Percentiles rank a stretch among this genome's conserved stretches.
Evolutionary conservation across 1,140 invertebrate genomes (phyloP).

Genomic region (Spodoptera litura): DNA sequence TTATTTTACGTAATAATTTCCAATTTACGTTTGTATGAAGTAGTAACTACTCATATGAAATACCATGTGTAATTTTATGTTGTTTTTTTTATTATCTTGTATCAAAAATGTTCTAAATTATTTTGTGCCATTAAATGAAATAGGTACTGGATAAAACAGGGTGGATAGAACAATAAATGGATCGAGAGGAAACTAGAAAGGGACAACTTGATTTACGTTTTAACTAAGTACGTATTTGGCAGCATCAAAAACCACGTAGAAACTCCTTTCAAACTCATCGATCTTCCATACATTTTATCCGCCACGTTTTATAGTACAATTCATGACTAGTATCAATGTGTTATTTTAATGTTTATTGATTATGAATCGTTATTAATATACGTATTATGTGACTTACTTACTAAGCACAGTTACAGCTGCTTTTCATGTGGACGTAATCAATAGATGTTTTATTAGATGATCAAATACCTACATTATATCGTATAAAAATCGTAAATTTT

Average conservation of each 20-base stretch:
- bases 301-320: slow-evolving; percentile 7
- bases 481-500: slow-evolving; percentile 4
- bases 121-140: slow-evolving; percentile 54
- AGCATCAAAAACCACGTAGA: too few species aligned
- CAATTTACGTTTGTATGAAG: slow-evolving; percentile 48
- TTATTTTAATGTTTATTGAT: slow-evolving; percentile 40
- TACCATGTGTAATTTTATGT: slow-evolving; percentile 45
- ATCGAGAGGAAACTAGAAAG: background rate
- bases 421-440: slow-evolving; percentile 38
- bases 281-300: too few species aligned
- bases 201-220: background rate
- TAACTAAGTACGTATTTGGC: too few species aligned
- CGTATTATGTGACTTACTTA: slow-evolving; percentile 8
- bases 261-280: too few species aligned
- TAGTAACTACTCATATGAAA: slow-evolving; percentile 43
- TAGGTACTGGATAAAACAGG: slow-evolving; percentile 10
- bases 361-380: slow-evolving; percentile 9
- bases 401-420: background rate
- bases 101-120: slow-evolving; percentile 44
- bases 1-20: slow-evolving; percentile 44
- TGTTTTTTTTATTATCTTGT: slow-evolving; percentile 10
- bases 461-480: slow-evolving; percentile 44
- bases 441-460: slow-evolving; percentile 38
- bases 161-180: background rate
- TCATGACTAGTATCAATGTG: slow-evolving; percentile 21